Conservation (phyloP, 2,888 invertebrate species). For the Dioctria rufipes region DNA sequence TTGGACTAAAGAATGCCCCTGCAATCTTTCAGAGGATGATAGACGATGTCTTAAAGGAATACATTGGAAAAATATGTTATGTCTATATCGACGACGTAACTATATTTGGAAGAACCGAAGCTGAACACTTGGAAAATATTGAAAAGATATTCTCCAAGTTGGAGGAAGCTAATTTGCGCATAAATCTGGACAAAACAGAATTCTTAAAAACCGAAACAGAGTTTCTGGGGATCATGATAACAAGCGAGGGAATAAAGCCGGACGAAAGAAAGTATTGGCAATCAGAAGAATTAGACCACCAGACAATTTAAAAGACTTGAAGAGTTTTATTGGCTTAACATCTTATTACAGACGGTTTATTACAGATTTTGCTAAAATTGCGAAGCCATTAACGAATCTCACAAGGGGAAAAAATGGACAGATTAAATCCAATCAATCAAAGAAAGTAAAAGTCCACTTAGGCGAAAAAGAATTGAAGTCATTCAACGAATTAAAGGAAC, state of each 20-base stretch:
- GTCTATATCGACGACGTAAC: constrained; percentile 60
- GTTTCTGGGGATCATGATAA: constrained; percentile 56
- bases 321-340: constrained; percentile 36
- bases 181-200: constrained; percentile 56
- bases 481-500: constrained; percentile 58
- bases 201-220: constrained; percentile 57
- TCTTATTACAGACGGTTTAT: constrained; percentile 59
- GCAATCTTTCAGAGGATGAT: constrained; percentile 56
- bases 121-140: constrained; percentile 54
- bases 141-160: constrained; percentile 53
- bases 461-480: constrained; percentile 54
- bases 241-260: constrained; percentile 55
- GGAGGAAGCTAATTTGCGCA: constrained; percentile 47
- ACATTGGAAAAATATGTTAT: constrained; percentile 57
- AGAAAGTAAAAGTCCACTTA: constrained; percentile 53
- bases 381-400: constrained; percentile 58
- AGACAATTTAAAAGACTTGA: constrained; percentile 53
- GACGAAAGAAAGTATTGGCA: constrained; percentile 52
- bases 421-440: constrained; percentile 57
- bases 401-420: constrained; percentile 59
- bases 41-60: constrained; percentile 43
- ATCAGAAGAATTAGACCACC: constrained; percentile 51
- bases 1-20: constrained; percentile 56
- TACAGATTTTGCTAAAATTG: constrained; percentile 57
- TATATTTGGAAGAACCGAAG: constrained; percentile 55